Percentiles rank a stretch among this genome's conserved stretches.
Evolutionary conservation across 2,797 vertebrate species (phyloP).

Genomic region (Mycteria americana): DNA sequence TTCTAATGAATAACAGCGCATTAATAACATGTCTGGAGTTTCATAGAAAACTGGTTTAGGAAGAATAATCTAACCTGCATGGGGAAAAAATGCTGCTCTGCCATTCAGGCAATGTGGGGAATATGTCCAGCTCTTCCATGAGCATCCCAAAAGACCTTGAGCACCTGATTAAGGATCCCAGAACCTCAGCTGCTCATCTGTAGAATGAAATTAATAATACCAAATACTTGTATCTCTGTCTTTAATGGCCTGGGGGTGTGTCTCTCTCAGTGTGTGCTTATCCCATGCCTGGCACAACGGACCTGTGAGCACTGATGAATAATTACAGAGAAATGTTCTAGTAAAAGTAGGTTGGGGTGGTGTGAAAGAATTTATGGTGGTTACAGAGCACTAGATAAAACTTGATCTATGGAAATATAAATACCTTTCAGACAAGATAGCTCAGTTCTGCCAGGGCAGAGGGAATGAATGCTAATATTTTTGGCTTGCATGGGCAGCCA

Average conservation of each 20-base stretch:
- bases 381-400: not conserved
- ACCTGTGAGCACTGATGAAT: not conserved
- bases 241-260: not conserved
- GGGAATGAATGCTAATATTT: conserved; percentile 20
- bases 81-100: not conserved
- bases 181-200: not conserved
- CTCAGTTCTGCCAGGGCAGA: not conserved
- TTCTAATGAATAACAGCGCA: not conserved
- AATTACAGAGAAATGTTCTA: not conserved
- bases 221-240: not conserved
- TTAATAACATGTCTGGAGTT: not conserved
- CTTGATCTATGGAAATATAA: conserved; percentile 24
- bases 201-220: not conserved
- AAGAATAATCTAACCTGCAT: not conserved
- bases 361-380: not conserved
- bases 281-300: not conserved
- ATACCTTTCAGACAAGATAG: not conserved
- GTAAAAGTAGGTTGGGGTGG: not conserved
- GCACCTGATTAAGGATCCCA: not conserved
- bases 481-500: not conserved
- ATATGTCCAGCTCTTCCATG: not conserved
- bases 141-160: not conserved
- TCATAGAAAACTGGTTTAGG: not conserved
- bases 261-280: not conserved
- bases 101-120: not conserved